These are phyloP conservation scores for Tretioscincus oriximinensis DNA, from an alignment of 2,113 vertebrate species.

Conservation along the genomic window DNA sequence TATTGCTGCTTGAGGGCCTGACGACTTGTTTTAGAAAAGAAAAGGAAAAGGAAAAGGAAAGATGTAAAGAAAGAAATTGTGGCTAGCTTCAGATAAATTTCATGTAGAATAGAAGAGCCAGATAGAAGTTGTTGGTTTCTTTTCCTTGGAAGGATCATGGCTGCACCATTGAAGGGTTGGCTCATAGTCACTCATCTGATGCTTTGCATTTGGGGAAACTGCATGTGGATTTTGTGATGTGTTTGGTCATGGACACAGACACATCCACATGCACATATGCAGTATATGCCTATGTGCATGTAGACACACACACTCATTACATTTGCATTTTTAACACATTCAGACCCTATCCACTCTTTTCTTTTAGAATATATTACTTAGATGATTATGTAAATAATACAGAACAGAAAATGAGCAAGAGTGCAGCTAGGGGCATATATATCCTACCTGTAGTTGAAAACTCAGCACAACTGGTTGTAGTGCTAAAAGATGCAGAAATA, in stretches of 20 bases:
- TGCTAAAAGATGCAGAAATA: constrained; percentile 40
- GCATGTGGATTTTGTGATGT: background rate
- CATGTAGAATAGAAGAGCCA: constrained; percentile 82
- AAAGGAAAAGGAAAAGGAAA: constrained; percentile 41
- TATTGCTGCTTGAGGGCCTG: constrained; percentile 73
- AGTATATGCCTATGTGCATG: constrained; percentile 5
- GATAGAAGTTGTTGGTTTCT: constrained; percentile 61
- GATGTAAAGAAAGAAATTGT: constrained; percentile 72
- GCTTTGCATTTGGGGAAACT: constrained; percentile 55
- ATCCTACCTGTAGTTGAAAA: constrained; percentile 51
- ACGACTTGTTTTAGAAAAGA: constrained; percentile 74
- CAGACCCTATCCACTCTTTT: constrained; percentile 43
- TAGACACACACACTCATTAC: constrained; percentile 50
- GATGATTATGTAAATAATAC: constrained; percentile 63
- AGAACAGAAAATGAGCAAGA: constrained; percentile 38
- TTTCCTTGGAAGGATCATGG: constrained; percentile 69
- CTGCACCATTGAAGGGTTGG: constrained; percentile 72
- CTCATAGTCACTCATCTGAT: constrained; percentile 68
- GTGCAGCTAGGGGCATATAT: constrained; percentile 23
- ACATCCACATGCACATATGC: background rate
- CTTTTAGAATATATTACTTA: constrained; percentile 60
- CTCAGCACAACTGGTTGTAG: constrained; percentile 63
- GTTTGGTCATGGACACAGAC: too few species aligned
- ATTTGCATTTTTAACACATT: constrained; percentile 56
- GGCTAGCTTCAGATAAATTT: constrained; percentile 73